Conservation (phyloP, 92 coral and sea anemone genomes). For the Micromussa lordhowensis region DNA sequence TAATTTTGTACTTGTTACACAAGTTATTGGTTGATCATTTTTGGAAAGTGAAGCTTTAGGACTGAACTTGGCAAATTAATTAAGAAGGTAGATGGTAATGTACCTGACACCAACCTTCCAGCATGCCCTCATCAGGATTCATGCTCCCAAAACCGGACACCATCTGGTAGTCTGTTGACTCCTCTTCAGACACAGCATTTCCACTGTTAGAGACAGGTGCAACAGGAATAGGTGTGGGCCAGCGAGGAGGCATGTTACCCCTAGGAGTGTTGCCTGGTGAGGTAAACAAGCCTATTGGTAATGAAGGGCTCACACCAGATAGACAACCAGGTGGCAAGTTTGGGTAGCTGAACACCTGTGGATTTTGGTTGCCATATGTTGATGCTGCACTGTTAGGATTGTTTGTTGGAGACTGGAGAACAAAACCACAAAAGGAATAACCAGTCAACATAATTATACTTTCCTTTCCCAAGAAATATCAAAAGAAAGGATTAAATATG, state of each 20-base stretch:
- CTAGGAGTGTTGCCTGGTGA: slow-evolving; percentile 53
- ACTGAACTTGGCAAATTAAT: neutral
- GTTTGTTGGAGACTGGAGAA: slow-evolving; percentile 44
- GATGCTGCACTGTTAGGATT: slow-evolving; percentile 52
- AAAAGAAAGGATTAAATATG: too few species aligned
- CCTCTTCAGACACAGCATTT: slow-evolving; percentile 58
- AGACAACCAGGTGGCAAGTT: slow-evolving; percentile 58
- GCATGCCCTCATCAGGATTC: slow-evolving; percentile 82
- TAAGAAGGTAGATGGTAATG: neutral
- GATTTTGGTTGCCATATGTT: slow-evolving; percentile 50
- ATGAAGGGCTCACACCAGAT: slow-evolving; percentile 60
- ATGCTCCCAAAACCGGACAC: slow-evolving; percentile 81
- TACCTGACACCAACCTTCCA: slow-evolving; percentile 73
- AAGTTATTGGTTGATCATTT: neutral
- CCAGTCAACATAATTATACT: neutral
- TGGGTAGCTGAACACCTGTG: slow-evolving; percentile 71
- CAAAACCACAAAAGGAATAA: neutral
- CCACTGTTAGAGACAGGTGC: slow-evolving; percentile 46
- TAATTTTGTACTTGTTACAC: neutral
- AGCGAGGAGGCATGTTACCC: slow-evolving; percentile 52
- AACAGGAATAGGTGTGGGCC: slow-evolving; percentile 60
- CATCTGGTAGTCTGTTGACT: slow-evolving; percentile 76
- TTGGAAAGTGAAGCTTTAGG: neutral
- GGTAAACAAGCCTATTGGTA: slow-evolving; percentile 64
- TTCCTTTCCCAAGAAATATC: too few species aligned